phyloP scores from a whole-genome alignment of 2,888 invertebrate species.

The Nasonia oneida region DNA sequence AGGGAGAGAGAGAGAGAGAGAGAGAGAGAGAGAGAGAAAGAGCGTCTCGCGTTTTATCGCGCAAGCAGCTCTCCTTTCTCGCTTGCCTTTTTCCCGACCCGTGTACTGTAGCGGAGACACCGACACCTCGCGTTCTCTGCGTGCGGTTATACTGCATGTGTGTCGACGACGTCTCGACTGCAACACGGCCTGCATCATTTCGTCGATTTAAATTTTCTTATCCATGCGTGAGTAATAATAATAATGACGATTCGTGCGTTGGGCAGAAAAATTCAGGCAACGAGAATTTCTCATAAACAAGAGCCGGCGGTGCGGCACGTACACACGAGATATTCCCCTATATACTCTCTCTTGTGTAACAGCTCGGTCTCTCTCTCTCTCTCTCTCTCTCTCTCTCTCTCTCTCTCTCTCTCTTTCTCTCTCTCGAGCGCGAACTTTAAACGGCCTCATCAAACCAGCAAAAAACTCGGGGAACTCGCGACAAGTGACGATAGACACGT shows the following conservation, averaged over 20 bases:
- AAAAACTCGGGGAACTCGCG: slow-evolving; percentile 22
- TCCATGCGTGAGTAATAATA: not conserved
- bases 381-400: not conserved
- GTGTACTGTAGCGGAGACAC: not conserved
- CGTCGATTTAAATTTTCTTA: not conserved
- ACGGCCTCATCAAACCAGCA: slow-evolving; percentile 36
- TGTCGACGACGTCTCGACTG: not conserved
- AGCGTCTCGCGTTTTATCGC: slow-evolving; percentile 48
- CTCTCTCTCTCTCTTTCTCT: not conserved
- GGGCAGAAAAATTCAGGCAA: not conserved
- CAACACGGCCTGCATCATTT: not conserved
- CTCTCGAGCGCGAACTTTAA: slow-evolving; percentile 18
- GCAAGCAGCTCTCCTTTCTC: slow-evolving; percentile 55
- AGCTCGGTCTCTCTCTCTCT: not conserved
- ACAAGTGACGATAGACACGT: slow-evolving; percentile 49
- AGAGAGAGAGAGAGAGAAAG: too few relatives aligned
- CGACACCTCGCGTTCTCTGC: slow-evolving; percentile 41
- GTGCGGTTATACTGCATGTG: not conserved
- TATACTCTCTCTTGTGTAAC: slow-evolving; percentile 10
- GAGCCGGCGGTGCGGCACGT: not conserved
- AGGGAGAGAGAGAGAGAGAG: not conserved
- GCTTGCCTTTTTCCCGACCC: slow-evolving; percentile 58
- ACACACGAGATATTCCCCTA: slow-evolving; percentile 20
- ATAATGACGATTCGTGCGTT: not conserved
- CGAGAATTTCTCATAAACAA: slow-evolving; percentile 10